These are phyloP conservation scores for Megalopta genalis DNA, from an alignment of 1,140 invertebrate species.

Conservation along the genomic window DNA sequence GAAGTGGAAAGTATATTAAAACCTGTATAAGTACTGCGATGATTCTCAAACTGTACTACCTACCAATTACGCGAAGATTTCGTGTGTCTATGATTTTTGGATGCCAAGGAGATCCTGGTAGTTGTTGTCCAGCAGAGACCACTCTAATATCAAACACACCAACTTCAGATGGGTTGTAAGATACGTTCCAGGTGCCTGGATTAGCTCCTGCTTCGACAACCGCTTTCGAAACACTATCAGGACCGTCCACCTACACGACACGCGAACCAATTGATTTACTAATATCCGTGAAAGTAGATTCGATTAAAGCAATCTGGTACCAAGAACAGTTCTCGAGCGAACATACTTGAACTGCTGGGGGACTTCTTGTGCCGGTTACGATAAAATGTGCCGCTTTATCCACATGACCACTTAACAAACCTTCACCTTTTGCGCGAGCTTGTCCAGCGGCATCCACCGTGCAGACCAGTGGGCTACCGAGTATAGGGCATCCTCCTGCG, in stretches of 20 bases:
- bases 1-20: constrained; percentile 6
- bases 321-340: too few relatives aligned
- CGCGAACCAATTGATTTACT: neutral
- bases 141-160: constrained; percentile 87
- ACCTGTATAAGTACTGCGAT: neutral
- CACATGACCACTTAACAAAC: constrained; percentile 82
- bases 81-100: constrained; percentile 86
- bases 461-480: constrained; percentile 80
- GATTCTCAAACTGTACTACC: constrained; percentile 1
- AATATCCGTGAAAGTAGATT: too few relatives aligned
- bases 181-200: constrained; percentile 81
- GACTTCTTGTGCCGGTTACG: constrained; percentile 76
- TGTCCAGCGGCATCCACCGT: constrained; percentile 84
- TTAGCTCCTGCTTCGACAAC: constrained; percentile 80
- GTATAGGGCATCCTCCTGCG: constrained; percentile 80
- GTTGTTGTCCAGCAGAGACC: constrained; percentile 85
- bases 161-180: constrained; percentile 86
- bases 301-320: neutral
- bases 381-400: constrained; percentile 77
- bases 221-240: constrained; percentile 84
- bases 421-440: constrained; percentile 83
- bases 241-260: constrained; percentile 82
- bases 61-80: constrained; percentile 83
- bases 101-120: constrained; percentile 86
- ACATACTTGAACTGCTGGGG: constrained; percentile 75